These are phyloP conservation scores for Xestoiulus laeticollis DNA, from an alignment of 2,888 invertebrate species.

Conservation along the genomic window DNA sequence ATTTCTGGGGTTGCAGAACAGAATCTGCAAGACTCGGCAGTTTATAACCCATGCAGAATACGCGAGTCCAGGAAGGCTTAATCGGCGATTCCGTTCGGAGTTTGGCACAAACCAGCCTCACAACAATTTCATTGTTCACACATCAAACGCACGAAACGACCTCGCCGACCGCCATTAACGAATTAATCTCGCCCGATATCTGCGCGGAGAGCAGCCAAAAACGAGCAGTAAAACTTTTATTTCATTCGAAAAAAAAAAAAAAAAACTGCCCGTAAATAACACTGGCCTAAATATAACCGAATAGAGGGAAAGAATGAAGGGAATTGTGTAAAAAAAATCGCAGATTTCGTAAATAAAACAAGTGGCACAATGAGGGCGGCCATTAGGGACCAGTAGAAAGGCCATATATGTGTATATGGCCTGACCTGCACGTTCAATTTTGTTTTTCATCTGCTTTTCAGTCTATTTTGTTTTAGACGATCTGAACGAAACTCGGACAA, in stretches of 20 bases:
- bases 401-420: background rate
- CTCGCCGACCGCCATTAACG: conserved; percentile 41
- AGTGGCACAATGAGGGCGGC: background rate
- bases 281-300: conserved; percentile 34
- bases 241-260: background rate
- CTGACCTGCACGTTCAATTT: background rate
- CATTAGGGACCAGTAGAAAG: background rate
- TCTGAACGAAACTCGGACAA: too few species aligned
- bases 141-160: conserved; percentile 31
- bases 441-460: too few species aligned
- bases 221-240: conserved; percentile 30
- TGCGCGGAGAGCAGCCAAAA: conserved; percentile 40
- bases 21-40: background rate
- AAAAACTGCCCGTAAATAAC: conserved; percentile 19
- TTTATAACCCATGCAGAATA: too few species aligned
- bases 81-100: too few species aligned
- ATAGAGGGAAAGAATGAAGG: background rate
- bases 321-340: background rate
- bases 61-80: too few species aligned
- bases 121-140: conserved; percentile 41
- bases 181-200: conserved; percentile 39
- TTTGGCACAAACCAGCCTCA: background rate
- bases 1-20: background rate
- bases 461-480: too few species aligned
- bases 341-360: background rate